Percentiles rank a stretch among this genome's conserved stretches.
Conservation (phyloP, 2,113 vertebrate species). For the Clarias macrocephalus region DNA sequence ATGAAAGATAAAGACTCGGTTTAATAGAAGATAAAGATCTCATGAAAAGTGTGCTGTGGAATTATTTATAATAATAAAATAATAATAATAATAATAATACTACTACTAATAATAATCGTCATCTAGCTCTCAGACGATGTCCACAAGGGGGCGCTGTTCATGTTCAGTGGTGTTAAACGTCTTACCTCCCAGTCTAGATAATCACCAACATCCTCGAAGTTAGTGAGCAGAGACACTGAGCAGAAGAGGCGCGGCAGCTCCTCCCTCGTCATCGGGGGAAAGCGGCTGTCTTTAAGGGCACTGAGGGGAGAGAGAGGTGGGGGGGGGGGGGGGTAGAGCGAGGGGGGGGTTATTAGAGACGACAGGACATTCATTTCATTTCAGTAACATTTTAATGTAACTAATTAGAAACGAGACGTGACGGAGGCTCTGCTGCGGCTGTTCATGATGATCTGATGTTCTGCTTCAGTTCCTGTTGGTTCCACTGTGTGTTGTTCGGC, state of each 20-base stretch:
- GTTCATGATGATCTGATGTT: not conserved
- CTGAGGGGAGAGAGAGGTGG: conserved; percentile 68
- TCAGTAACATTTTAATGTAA: not conserved
- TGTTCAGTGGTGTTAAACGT: not conserved
- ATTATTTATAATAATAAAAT: not conserved
- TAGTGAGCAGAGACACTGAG: conserved; percentile 99
- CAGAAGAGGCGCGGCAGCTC: conserved; percentile 99
- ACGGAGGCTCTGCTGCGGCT: not conserved
- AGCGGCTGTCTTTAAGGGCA: conserved; percentile 99
- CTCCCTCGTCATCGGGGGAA: conserved; percentile 99
- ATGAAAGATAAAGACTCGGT: no score
- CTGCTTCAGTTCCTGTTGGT: not conserved
- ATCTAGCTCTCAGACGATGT: not conserved
- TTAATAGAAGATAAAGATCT: no score
- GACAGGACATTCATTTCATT: not conserved
- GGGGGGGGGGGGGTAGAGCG: not conserved
- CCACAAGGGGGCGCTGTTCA: no score
- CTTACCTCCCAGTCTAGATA: conserved; percentile 99
- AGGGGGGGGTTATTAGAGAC: not conserved
- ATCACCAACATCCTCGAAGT: conserved; percentile 99
- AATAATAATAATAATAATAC: no score
- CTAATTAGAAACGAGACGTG: not conserved
- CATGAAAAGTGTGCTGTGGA: no score
- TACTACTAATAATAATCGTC: no score
- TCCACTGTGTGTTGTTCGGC: not conserved